phyloP scores from a whole-genome alignment of 2,797 vertebrate genomes.

The Siniperca undulata region DNA sequence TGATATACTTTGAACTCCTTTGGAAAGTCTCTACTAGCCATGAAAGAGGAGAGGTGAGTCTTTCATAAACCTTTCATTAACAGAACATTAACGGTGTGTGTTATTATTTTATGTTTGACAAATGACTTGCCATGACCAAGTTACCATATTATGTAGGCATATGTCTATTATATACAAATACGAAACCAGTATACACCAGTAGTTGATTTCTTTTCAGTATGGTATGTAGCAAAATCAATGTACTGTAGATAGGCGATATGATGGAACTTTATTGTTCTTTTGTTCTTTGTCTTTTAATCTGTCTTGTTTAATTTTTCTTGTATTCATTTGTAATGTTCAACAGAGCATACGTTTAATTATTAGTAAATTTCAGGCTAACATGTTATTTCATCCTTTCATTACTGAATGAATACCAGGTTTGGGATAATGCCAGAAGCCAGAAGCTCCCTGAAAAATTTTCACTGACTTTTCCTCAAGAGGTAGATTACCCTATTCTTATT shows the following conservation, averaged over 20 bases:
- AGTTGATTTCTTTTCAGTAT: neutral
- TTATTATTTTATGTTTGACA: neutral
- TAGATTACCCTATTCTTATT: slow-evolving; percentile 45
- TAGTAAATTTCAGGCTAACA: neutral
- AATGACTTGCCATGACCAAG: too few species aligned
- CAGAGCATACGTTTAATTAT: neutral
- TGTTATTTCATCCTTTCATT: neutral
- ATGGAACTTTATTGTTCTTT: neutral
- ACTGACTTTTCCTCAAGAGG: slow-evolving; percentile 64
- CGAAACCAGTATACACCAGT: too few species aligned
- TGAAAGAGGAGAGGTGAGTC: slow-evolving; percentile 69
- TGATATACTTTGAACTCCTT: slow-evolving; percentile 83
- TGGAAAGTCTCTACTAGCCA: slow-evolving; percentile 32
- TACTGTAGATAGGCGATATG: neutral
- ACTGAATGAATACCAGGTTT: slow-evolving; percentile 62
- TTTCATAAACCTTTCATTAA: neutral
- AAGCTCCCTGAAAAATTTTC: slow-evolving; percentile 64
- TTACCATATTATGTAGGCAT: too few species aligned
- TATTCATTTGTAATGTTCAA: neutral
- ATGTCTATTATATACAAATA: too few species aligned
- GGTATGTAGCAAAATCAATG: neutral
- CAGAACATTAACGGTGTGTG: neutral
- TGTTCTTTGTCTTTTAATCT: neutral
- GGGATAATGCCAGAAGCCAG: slow-evolving; percentile 31
- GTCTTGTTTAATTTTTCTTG: neutral